Evolutionary conservation across 2,888 invertebrate species (phyloP).

Genomic region (Allolobophora icterica): DNA sequence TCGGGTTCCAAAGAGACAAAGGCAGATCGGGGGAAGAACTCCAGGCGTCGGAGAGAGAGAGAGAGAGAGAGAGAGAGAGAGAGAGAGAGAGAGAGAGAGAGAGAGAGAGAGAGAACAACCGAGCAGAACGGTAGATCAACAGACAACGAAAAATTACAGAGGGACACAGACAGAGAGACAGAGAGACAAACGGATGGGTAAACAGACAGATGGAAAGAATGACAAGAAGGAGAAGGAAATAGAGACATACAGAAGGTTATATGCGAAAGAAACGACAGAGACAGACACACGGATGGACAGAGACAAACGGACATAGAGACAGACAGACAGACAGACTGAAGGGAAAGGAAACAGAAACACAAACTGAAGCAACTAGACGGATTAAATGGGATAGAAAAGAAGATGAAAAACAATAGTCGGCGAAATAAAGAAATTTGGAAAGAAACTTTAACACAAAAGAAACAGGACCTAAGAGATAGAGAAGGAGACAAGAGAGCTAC

Average conservation of each 20-base stretch:
- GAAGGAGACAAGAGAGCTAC: background rate
- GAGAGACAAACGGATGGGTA: background rate
- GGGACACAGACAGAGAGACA: background rate
- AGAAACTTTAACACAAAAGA: background rate
- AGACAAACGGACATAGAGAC: background rate
- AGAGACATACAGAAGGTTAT: background rate
- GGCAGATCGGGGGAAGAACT: too few species aligned
- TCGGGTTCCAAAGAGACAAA: too few species aligned
- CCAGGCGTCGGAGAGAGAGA: too few species aligned
- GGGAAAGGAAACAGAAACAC: too few species aligned
- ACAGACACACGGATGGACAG: background rate
- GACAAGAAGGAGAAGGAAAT: background rate
- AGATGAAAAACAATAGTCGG: background rate
- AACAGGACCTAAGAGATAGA: background rate
- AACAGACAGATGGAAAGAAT: background rate
- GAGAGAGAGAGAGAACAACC: background rate
- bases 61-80: too few species aligned
- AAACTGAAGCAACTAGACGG: background rate
- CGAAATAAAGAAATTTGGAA: background rate
- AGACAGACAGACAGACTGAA: background rate
- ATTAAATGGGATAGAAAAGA: background rate
- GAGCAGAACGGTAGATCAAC: background rate
- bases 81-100: too few species aligned
- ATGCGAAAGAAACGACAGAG: background rate
- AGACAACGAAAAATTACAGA: background rate